Conservation (phyloP, 2,113 vertebrate species). For the Otolemur garnettii region DNA sequence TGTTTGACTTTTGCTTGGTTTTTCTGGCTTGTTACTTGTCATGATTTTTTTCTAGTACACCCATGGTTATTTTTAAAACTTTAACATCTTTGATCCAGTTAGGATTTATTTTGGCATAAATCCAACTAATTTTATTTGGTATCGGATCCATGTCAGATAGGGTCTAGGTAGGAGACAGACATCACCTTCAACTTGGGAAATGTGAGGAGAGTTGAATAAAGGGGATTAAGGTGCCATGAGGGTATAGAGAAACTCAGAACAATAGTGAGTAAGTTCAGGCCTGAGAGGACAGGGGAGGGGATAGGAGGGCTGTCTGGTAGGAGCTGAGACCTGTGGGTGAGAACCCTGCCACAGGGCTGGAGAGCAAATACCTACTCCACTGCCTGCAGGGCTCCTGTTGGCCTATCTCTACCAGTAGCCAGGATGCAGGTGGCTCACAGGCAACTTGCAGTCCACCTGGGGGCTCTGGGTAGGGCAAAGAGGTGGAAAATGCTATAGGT, state of each 20-base stretch:
- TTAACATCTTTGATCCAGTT: not conserved
- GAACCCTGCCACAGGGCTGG: not conserved
- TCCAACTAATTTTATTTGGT: too few species aligned
- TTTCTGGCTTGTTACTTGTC: not conserved
- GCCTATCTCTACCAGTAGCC: not conserved
- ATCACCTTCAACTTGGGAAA: not conserved
- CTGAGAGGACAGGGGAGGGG: not conserved
- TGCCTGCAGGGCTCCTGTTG: not conserved
- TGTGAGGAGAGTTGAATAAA: not conserved
- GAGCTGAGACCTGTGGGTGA: not conserved
- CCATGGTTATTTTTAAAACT: not conserved
- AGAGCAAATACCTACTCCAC: not conserved
- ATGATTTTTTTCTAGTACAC: not conserved
- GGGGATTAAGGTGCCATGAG: not conserved
- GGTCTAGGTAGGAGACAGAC: not conserved
- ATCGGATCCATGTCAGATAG: not conserved
- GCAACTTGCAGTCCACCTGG: not conserved
- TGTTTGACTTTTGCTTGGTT: not conserved
- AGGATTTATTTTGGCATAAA: not conserved
- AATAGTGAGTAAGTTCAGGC: not conserved
- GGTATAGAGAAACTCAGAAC: not conserved
- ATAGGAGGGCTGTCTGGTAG: not conserved
- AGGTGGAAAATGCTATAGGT: not conserved
- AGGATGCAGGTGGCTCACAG: not conserved
- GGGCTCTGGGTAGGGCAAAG: not conserved